Evolutionary conservation across 2,888 invertebrate genomes (phyloP).

Genomic region (Tricholauxania praeusta): DNA sequence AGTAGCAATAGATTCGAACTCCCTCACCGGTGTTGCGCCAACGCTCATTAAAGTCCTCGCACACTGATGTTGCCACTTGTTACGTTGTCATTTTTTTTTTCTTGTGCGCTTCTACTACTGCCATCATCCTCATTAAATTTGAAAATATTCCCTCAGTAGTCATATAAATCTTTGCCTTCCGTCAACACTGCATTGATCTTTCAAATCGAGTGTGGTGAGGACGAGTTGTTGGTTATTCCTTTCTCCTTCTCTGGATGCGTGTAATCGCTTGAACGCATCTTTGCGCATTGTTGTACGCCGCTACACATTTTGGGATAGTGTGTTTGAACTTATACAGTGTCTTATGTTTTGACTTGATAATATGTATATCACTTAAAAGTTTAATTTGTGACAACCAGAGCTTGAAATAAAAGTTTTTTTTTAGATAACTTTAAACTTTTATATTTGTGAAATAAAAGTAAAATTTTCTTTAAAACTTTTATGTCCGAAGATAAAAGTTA

Average conservation of each 20-base stretch:
- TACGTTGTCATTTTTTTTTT: conserved; percentile 33
- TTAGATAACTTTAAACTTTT: too few species aligned
- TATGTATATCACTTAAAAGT: not conserved
- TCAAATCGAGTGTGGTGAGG: not conserved
- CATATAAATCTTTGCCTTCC: conserved; percentile 33
- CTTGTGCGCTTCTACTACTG: too few species aligned
- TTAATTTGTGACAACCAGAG: too few species aligned
- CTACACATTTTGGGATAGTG: not conserved
- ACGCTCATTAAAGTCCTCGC: not conserved
- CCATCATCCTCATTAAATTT: conserved; percentile 32
- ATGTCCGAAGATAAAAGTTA: too few species aligned
- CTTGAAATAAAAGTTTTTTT: too few species aligned
- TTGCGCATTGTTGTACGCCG: not conserved
- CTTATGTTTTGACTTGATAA: not conserved
- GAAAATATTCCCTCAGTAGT: conserved; percentile 34
- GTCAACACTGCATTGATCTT: conserved; percentile 34
- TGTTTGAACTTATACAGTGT: not conserved
- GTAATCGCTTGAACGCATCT: conserved; percentile 32
- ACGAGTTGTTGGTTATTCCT: not conserved
- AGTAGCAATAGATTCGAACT: conserved; percentile 10
- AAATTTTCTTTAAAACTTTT: too few species aligned
- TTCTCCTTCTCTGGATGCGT: conserved; percentile 23
- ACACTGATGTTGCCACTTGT: not conserved
- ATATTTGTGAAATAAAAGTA: too few species aligned
- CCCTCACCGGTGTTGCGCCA: not conserved